Base-by-base conservation (phyloP, 1,140 invertebrate genomes). In the Ditylenchus dipsaci region DNA sequence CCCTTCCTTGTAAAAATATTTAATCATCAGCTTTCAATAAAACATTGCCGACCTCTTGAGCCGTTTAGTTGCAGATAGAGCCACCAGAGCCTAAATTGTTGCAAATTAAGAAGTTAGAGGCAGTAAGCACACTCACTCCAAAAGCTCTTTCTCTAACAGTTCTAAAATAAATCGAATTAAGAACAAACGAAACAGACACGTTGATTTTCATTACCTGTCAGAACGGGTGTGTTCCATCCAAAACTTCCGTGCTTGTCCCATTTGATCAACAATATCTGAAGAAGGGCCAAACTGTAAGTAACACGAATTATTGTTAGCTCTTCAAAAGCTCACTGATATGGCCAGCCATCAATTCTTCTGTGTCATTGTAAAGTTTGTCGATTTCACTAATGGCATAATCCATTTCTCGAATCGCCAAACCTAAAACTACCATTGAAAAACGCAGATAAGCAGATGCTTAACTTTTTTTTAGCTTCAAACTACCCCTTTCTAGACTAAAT, bases 291-390 rank as follows among this genome's bases (percentile, higher is more conserved):
- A n/a, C n/a, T 26, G n/a, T 3, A 8, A 29, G 23, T 19, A 15
- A 38, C 33, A 38, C 33, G 11, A 38, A 11, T 38, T 38, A 5
- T 38, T 38, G 3, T 38, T 38, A 11, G 33, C 33, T 11, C 11
- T 38, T 3, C 3, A 33, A 56, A 29, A 71, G 26, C 19, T 19
- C 23, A 69, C 11, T 69, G 49, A 29, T 71, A 30, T 23, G 19
- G 67, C 33, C 17, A 15, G 42, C n/a, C 30, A 69, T 38, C n/a
- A 26, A n/a, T 30, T 69, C 68, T 27, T 69, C 68, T 13, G 68
- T 69, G n/a, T 72, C 43, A 71, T 69, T 69, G 47, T 72, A 69
- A 19, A 69, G 68, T 29, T 68, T 72, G 3, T 72, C 45, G 1
- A 69, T 61, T 33, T 72, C 68, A n/a, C 70, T 69, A 8, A 69